Conservation (phyloP, 1,140 invertebrate genomes). For the Tribolium madens region DNA sequence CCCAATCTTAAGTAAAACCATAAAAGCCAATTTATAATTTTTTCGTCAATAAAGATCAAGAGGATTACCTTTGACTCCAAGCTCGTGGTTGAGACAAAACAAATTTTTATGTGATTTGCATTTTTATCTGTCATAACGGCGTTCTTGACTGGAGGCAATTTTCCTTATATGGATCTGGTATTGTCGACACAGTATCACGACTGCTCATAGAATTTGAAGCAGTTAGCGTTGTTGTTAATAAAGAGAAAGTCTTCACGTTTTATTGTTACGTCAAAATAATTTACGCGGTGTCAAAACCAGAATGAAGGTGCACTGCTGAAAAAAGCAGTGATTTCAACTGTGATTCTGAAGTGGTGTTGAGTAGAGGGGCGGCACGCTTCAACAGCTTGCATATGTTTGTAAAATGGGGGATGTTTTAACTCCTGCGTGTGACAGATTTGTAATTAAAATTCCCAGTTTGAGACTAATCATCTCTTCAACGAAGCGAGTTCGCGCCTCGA, state of each 20-base stretch:
- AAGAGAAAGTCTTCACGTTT: constrained; percentile 32
- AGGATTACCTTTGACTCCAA: constrained; percentile 15
- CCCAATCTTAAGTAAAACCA: constrained; percentile 2
- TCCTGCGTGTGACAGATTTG: constrained; percentile 64
- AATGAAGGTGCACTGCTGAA: not conserved
- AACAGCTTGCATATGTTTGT: constrained; percentile 28
- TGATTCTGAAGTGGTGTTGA: not conserved
- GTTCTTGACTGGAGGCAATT: constrained; percentile 23
- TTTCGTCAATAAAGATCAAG: constrained; percentile 23
- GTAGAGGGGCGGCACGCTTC: not conserved
- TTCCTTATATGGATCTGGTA: constrained; percentile 25
- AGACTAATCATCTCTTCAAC: constrained; percentile 51
- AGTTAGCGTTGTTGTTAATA: constrained; percentile 15
- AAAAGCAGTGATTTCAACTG: constrained; percentile 13
- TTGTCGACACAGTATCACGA: constrained; percentile 14
- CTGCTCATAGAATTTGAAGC: constrained; percentile 15
- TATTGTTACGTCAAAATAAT: constrained; percentile 26
- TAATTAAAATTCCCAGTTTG: constrained; percentile 59
- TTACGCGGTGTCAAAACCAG: constrained; percentile 3
- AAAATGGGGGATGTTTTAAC: constrained; percentile 45
- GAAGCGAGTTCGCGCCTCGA: constrained; percentile 17
- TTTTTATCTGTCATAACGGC: constrained; percentile 17
- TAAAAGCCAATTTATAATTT: constrained; percentile 6
- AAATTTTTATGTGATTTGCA: constrained; percentile 24
- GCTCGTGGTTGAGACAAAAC: not conserved